Base-by-base conservation (phyloP, 2,113 vertebrate genomes). In the Caranx melampygus region DNA sequence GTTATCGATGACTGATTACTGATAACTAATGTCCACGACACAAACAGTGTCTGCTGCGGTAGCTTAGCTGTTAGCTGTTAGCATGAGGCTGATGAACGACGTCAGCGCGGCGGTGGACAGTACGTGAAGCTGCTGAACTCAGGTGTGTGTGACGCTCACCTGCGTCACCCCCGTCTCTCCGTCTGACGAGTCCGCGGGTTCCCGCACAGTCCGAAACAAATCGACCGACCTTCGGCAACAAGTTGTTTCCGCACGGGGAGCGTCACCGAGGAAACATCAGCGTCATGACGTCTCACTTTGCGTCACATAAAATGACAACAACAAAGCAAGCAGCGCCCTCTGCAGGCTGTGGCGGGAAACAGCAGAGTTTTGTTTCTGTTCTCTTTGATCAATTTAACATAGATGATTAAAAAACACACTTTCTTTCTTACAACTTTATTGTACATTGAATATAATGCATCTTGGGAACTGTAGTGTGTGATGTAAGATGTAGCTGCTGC, bases 281-380 rank as follows among this genome's bases (percentile, higher is more conserved):
- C 83, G 74, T 82, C 44, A 85, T 86, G 84, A 83, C 84, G 86
- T 85, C 3, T 13, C 0, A 63, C 4, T 3, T 10, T 31, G 18
- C 72, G 62, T 63, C 62, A 5, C 7, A 8, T 0, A 5, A 52
- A n/a, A 6, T 9, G 16, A 34, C 16, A 5, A n/a, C 5, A 5
- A 5, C 16, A 0, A 10, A 40, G 35, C 51, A 26, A 66, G 40
- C 70, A 55, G 1, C 60, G 72, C 73, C 75, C 35, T 12, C 87
- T 84, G 35, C 47, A 2, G 87, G 72, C 3, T 0, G 6, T 5
- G 49, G 2, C 13, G 12, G 15, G 2, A 64, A 57, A 44, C 21
- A 49, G 42, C 45, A 47, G 45, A 26, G 26, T 26, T 26, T 26
- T 26, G 26, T 26, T 26, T 26, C 26, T 26, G 26, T 26, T 26